Evolutionary conservation across 2,888 invertebrate genomes (phyloP).

Genomic region (Cephalotes varians): DNA sequence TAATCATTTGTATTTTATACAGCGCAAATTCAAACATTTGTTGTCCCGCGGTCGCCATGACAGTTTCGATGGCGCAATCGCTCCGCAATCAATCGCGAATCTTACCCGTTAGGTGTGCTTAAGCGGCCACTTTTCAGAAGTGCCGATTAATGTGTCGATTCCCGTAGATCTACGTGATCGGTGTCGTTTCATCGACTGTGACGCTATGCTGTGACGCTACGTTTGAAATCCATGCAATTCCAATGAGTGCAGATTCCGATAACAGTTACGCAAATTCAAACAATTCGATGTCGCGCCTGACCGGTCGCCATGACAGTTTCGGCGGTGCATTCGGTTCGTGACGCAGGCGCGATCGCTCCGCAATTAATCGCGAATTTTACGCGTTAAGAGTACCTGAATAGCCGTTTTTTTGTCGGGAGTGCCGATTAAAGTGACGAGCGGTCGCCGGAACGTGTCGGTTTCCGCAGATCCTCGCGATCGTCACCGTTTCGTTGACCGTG

Average conservation of each 20-base stretch:
- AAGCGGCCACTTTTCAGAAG: no score
- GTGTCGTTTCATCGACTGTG: no score
- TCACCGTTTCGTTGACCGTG: background rate
- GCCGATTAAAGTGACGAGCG: background rate
- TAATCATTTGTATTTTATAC: background rate
- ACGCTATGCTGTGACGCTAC: no score
- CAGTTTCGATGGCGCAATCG: no score
- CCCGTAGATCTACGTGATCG: no score
- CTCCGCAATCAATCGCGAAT: no score
- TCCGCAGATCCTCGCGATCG: background rate
- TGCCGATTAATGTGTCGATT: no score
- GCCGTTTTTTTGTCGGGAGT: background rate
- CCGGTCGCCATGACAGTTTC: background rate
- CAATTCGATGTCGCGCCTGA: background rate
- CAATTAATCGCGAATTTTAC: constrained; percentile 1
- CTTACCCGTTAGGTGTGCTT: no score
- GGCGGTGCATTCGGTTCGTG: background rate
- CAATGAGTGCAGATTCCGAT: no score
- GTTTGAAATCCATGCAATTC: no score
- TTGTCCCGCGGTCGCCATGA: background rate
- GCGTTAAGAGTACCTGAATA: background rate
- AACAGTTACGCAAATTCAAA: background rate
- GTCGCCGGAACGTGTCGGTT: background rate
- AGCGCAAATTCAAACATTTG: background rate
- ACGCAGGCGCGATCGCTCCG: background rate